A percentile compares a stretch with the other conserved stretches of the same genome.
Evolutionary conservation across 2,888 invertebrate genomes (phyloP).

Genomic region (Cosmia pyralina): DNA sequence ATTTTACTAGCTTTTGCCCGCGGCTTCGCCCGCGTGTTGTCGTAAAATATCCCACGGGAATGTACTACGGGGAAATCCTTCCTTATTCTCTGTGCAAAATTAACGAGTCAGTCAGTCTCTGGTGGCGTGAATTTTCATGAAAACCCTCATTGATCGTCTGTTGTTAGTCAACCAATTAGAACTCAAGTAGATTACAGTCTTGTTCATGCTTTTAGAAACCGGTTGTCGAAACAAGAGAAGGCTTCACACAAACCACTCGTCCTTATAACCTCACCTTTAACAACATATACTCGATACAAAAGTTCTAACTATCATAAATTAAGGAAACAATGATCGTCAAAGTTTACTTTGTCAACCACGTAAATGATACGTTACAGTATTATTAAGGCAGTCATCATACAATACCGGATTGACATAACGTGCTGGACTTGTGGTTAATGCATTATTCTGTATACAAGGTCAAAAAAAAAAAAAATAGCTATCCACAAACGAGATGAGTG

Average conservation of each 20-base stretch:
- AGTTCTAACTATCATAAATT: conserved; percentile 56
- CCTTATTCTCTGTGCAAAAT: no score
- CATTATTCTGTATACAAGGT: background rate
- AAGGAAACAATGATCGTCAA: conserved; percentile 52
- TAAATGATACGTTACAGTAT: conserved; percentile 45
- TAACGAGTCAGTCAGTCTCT: no score
- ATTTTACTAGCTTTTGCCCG: no score
- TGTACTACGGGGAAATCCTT: no score
- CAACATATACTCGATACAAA: conserved; percentile 52
- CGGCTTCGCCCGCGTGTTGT: no score
- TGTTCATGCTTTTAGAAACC: background rate
- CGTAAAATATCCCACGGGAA: no score
- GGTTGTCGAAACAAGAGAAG: background rate
- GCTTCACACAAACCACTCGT: conserved; percentile 16
- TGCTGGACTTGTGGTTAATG: conserved; percentile 2
- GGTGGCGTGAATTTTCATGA: no score
- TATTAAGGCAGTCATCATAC: conserved; percentile 58
- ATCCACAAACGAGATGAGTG: no score
- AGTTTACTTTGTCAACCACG: conserved; percentile 58
- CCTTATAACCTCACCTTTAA: conserved; percentile 62
- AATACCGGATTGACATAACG: conserved; percentile 36
- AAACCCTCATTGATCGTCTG: no score
- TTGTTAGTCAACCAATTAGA: background rate
- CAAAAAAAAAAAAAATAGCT: no score
- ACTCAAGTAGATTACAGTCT: background rate